These are phyloP conservation scores for Drosophila aff. DNA, from an alignment of 1,140 invertebrate species.

Conservation along the genomic window DNA sequence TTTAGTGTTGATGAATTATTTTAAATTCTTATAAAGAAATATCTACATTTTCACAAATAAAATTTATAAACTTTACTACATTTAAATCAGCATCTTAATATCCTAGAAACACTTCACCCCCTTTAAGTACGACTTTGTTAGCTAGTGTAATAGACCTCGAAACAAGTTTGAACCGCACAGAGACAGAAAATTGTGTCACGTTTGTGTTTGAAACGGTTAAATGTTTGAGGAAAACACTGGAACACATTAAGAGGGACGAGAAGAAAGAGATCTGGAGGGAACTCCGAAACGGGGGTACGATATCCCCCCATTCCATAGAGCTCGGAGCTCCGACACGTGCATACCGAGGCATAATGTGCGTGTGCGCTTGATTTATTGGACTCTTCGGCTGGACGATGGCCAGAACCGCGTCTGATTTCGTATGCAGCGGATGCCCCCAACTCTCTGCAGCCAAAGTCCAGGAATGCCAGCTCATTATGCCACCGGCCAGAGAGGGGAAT, in stretches of 20 bases:
- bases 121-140: neutral
- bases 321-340: conserved; percentile 23
- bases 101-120: neutral
- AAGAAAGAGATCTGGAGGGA: conserved; percentile 7
- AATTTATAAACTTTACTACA: neutral
- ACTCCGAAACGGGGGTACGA: conserved; percentile 5
- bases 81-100: neutral
- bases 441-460: conserved; percentile 32
- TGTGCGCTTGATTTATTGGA: conserved; percentile 81
- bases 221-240: conserved; percentile 43
- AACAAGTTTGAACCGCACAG: conserved; percentile 73
- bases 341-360: conserved; percentile 79
- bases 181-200: conserved; percentile 80
- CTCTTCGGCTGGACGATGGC: conserved; percentile 50
- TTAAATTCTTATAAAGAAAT: neutral
- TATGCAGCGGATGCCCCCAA: conserved; percentile 63
- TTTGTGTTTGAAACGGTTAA: conserved; percentile 65
- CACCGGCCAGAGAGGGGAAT: neutral
- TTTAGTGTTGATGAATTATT: neutral
- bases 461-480: conserved; percentile 80
- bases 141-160: conserved; percentile 60
- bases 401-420: conserved; percentile 59
- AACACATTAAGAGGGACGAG: conserved; percentile 40
- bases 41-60: neutral
- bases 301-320: conserved; percentile 29